Conservation (phyloP, 2,888 invertebrate species). For the Noctua comes region DNA sequence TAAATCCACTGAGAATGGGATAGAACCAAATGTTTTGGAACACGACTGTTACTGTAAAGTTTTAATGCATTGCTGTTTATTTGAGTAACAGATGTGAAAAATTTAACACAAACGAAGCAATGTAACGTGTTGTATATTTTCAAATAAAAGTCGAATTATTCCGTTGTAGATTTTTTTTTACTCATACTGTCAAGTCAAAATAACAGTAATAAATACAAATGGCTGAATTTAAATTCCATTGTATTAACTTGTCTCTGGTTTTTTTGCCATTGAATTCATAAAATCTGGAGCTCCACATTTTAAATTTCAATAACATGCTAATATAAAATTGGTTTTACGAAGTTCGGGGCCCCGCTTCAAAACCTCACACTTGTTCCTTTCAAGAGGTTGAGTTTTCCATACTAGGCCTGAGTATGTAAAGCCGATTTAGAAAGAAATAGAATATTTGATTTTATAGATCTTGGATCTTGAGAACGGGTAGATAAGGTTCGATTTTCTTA, state of each 20-base stretch:
- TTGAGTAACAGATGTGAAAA: no score
- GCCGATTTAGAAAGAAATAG: conserved; percentile 58
- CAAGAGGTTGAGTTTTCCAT: conserved; percentile 59
- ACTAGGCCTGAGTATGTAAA: conserved; percentile 59
- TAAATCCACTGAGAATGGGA: conserved; percentile 34
- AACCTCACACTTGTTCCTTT: conserved; percentile 61
- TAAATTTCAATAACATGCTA: conserved; percentile 68
- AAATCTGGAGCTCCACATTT: conserved; percentile 53
- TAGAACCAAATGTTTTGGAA: conserved; percentile 4
- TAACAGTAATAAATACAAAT: conserved; percentile 30
- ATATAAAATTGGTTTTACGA: conserved; percentile 63
- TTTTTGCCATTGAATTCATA: conserved; percentile 39
- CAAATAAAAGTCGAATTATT: not conserved
- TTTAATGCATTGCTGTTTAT: conserved; percentile 27
- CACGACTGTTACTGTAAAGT: not conserved
- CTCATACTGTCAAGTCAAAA: conserved; percentile 9
- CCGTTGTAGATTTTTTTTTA: not conserved
- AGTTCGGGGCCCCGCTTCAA: conserved; percentile 52
- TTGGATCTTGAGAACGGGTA: not conserved
- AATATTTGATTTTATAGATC: conserved; percentile 4
- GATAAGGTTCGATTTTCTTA: conserved; percentile 30
- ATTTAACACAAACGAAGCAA: not conserved
- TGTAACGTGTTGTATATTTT: conserved; percentile 2
- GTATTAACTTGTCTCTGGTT: conserved; percentile 24
- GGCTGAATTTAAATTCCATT: conserved; percentile 16